Evolutionary conservation across 1,140 invertebrate genomes (phyloP).

Genomic region (Zaprionus davidi): DNA sequence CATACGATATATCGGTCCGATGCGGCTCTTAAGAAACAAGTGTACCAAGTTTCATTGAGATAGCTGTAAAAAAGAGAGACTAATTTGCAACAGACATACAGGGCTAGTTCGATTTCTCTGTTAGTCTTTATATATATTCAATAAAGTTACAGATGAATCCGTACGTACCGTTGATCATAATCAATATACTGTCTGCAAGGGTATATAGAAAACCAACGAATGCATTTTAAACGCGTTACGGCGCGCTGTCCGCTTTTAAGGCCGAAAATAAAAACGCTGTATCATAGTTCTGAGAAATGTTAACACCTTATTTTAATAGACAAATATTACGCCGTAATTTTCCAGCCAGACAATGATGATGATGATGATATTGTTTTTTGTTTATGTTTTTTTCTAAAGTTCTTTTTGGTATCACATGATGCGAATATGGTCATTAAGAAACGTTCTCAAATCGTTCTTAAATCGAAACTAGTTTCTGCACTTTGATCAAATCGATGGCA

Average conservation of each 20-base stretch:
- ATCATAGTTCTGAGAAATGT: conserved; percentile 31
- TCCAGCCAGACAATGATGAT: conserved; percentile 2
- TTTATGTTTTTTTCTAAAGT: no score
- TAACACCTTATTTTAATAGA: conserved; percentile 14
- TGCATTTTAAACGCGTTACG: conserved; percentile 36
- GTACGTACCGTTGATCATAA: no score
- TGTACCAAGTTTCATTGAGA: no score
- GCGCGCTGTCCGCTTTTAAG: conserved; percentile 10
- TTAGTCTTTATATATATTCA: no score
- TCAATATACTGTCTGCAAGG: no score
- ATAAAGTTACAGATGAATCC: no score
- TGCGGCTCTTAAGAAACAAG: no score
- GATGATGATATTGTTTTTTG: conserved; percentile 33
- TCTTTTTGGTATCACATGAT: conserved; percentile 46
- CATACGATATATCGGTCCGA: no score
- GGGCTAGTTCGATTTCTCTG: no score
- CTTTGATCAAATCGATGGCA: conserved; percentile 56
- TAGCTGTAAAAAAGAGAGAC: no score
- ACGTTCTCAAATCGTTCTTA: neutral
- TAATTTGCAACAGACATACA: no score
- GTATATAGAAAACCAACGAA: conserved; percentile 1
- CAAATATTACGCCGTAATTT: neutral
- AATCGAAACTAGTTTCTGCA: conserved; percentile 51
- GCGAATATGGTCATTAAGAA: conserved; percentile 44
- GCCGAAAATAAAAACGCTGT: conserved; percentile 22